Evolutionary conservation across 2,113 vertebrate species (phyloP), one percentile per base, ranked within the genome.

Genomic region (Toxostoma redivivum): DNA sequence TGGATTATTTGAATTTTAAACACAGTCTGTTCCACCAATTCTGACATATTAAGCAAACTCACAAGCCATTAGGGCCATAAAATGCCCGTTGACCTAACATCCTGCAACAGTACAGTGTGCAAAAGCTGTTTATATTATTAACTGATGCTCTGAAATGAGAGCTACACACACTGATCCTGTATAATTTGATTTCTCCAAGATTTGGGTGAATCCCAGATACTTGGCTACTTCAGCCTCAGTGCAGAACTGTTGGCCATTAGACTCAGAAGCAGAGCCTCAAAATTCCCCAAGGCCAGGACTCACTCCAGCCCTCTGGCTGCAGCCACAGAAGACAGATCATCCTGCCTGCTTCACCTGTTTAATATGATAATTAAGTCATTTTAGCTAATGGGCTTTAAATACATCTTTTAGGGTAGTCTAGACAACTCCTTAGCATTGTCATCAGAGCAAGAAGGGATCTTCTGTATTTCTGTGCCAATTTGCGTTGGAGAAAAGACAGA

Each of bases 1-100:
- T 56, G 57, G 89, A 91, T 87, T 82, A 54, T 80, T 69, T 97
- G 87, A 85, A 92, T 94, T 91, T 94, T 83, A 82, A 96, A 82
- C 81, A 85, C 81, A 77, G 81, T 77, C 90, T 94, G 91, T 80
- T 91, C 84, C 58, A 37, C 58, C 79, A 80, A 72, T 94, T 85
- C 69, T 82, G 71, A 77, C 51, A 54, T 13, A 77, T 15, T 80
- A 82, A 92, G 54, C 58, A 86, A 90, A 48, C 84, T 80, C 50
- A 51, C 58, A 66, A 73, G 38, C 45, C 81, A 51, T 53, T 80
- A 51, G 58, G 57, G 58, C 74, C 35, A 85, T 44, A 50, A 88
- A 95, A 82, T 25, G 24, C 73, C 79, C 80, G 54, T 40, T 93
- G 90, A 95, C 84, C 92, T 64, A 42, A 44, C 54, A 87, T 51